Evolutionary conservation across 2,113 vertebrate genomes (phyloP), one percentile per base, ranked within the genome.

Genomic region (Chloebia gouldiae): DNA sequence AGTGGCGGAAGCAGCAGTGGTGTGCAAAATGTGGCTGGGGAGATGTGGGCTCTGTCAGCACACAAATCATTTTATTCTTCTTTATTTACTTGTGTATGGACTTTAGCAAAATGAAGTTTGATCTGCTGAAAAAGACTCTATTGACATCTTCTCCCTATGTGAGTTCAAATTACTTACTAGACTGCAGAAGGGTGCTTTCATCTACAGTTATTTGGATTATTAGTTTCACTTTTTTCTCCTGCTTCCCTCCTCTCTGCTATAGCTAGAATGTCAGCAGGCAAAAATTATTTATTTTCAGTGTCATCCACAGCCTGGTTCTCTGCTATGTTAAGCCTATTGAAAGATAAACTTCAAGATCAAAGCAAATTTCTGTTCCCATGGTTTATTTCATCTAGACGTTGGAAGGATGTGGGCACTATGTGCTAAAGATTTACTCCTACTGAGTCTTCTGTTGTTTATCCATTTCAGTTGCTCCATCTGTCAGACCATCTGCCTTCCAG

Each of bases 311-410:
- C 57, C 61, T 44, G 11, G 45, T 63, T 77, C 57, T 87, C 31
- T 86, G 60, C 81, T 72, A 21, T 35, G 37, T 77, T 88, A 82
- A 93, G 56, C 70, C n/a, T 28, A 14, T 49, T 54, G 69, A 79
- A 95, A 92, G 73, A 83, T 90, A 96, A 97, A 90, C 92, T 87
- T 65, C 51, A 68, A 94, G 94, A 93, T 89, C 88, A 96, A 82
- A 96, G 88, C 59, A 80, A 44, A 71, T 92, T 88, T 95, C 44
- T 88, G 40, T 91, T 92, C 70, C 81, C 45, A 3, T 90, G 93
- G 33, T 90, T 95, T 92, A 71, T 97, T 96, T 93, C 49, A 84
- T 91, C 33, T 61, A 66, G 42, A 57, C 22, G n/a, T 81, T 75
- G 75, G 71, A 71, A 88, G 69, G 60, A 71, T 70, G 71, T 86